These are phyloP conservation scores for Tylochromis polylepis DNA, from an alignment of 2,113 vertebrate species.

Conservation along the genomic window DNA sequence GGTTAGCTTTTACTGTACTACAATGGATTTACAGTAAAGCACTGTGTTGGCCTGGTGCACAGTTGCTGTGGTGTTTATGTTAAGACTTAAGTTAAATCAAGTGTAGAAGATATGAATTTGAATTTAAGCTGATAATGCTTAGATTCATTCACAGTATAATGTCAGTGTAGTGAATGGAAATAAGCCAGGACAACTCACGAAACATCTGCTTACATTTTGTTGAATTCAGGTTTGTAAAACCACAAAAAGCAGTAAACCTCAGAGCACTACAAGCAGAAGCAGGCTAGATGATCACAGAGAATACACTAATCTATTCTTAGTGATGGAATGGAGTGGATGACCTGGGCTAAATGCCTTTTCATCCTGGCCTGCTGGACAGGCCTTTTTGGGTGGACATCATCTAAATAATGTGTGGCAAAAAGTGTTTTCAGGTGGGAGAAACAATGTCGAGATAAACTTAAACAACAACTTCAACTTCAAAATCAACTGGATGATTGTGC, in stretches of 20 bases:
- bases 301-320: neutral
- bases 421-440: no score
- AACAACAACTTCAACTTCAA: neutral
- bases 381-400: neutral
- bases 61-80: neutral
- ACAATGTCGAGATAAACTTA: neutral
- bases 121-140: neutral
- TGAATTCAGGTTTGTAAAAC: neutral
- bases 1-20: neutral
- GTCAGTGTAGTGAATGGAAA: neutral
- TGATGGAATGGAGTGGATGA: neutral
- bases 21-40: neutral
- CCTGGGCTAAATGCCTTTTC: neutral
- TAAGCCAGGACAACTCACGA: neutral
- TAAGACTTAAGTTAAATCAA: neutral
- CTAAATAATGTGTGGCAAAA: neutral
- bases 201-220: neutral
- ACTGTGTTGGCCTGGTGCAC: neutral
- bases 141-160: neutral
- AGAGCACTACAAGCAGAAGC: neutral
- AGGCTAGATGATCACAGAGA: neutral
- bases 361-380: neutral
- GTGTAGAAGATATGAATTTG: neutral
- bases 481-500: neutral
- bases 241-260: neutral